Conservation (phyloP, 2,113 vertebrate genomes). For the Hiodon tergisus region DNA sequence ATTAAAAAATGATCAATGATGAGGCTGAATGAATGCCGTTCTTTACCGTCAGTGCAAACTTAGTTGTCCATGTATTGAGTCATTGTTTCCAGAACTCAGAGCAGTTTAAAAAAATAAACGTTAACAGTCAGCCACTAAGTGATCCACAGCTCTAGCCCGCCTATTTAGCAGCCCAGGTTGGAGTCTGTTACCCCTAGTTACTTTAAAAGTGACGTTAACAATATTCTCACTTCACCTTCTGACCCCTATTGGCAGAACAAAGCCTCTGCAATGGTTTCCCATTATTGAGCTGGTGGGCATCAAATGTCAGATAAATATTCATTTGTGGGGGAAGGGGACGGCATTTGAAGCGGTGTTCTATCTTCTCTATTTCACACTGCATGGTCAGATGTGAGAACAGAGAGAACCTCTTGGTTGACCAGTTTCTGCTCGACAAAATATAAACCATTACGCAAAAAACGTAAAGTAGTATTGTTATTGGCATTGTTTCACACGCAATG, state of each 20-base stretch:
- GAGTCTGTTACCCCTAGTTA: constrained; percentile 5
- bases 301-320: constrained; percentile 13
- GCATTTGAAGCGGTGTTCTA: constrained; percentile 20
- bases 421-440: not conserved
- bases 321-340: not conserved
- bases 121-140: not conserved
- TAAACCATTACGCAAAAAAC: constrained; percentile 6
- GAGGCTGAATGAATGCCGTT: too few relatives aligned
- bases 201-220: constrained; percentile 17
- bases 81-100: too few relatives aligned
- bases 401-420: constrained; percentile 17
- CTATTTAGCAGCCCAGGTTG: constrained; percentile 8
- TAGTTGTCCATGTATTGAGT: too few relatives aligned
- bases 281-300: constrained; percentile 21
- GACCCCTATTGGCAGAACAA: constrained; percentile 19
- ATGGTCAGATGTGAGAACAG: constrained; percentile 12
- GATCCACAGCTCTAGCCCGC: not conserved
- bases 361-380: constrained; percentile 19
- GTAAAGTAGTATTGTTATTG: too few relatives aligned
- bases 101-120: too few relatives aligned
- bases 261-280: constrained; percentile 19
- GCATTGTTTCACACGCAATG: too few relatives aligned
- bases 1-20: too few relatives aligned
- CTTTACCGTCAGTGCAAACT: too few relatives aligned
- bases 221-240: constrained; percentile 13